phyloP scores from a whole-genome alignment of 2,888 invertebrate species.

The Netelia fuscicornis region DNA sequence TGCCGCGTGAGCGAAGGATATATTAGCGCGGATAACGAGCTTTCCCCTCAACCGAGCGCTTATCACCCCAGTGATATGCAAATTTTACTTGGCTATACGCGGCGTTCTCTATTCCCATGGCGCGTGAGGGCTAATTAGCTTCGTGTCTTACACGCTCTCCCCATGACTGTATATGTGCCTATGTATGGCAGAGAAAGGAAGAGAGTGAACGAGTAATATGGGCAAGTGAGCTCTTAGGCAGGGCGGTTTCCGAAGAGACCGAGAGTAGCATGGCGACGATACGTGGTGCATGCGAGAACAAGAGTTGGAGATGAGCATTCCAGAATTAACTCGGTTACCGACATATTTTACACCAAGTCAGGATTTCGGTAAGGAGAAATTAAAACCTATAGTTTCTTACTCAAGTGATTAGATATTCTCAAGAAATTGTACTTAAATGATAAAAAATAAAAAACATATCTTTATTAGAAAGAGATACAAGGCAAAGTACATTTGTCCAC shows the following conservation, averaged over 20 bases:
- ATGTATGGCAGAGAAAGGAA: slow-evolving; percentile 43
- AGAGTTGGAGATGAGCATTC: slow-evolving; percentile 11
- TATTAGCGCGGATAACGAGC: slow-evolving; percentile 57
- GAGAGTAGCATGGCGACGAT: not conserved
- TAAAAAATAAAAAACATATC: too few relatives aligned
- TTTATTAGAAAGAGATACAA: not conserved
- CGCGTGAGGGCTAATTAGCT: slow-evolving; percentile 74
- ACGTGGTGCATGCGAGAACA: not conserved
- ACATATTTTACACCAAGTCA: not conserved
- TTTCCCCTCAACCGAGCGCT: slow-evolving; percentile 27
- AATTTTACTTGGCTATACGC: slow-evolving; percentile 66
- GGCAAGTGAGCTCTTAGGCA: slow-evolving; percentile 20
- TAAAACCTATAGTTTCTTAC: too few relatives aligned
- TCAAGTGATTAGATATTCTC: too few relatives aligned
- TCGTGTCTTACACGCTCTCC: slow-evolving; percentile 70
- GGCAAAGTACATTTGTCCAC: not conserved
- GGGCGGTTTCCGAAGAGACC: slow-evolving; percentile 42
- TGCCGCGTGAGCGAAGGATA: slow-evolving; percentile 35
- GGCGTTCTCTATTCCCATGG: slow-evolving; percentile 58
- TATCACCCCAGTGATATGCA: slow-evolving; percentile 70
- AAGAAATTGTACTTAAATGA: too few relatives aligned
- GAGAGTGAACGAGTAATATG: slow-evolving; percentile 30
- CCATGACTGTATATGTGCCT: slow-evolving; percentile 26
- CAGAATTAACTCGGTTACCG: slow-evolving; percentile 21
- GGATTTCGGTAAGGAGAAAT: not conserved